These are phyloP conservation scores for Silvanus unidentatus DNA, from an alignment of 2,888 invertebrate genomes.

Conservation along the genomic window DNA sequence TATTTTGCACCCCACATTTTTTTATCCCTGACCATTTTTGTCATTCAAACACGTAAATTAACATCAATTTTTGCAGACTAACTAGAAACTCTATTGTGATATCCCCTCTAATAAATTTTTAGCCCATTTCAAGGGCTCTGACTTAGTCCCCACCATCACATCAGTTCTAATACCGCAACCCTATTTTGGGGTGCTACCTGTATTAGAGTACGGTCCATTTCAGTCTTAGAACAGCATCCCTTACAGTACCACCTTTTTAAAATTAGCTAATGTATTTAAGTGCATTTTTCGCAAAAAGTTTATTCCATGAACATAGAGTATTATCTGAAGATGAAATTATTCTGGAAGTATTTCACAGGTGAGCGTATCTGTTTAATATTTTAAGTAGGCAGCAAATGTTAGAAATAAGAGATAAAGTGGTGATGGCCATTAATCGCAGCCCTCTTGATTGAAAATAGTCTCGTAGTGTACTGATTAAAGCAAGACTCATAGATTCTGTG, in stretches of 20 bases:
- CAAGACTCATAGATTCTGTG: conserved; percentile 33
- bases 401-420: neutral
- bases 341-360: conserved; percentile 33
- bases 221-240: conserved; percentile 31
- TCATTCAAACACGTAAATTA: conserved; percentile 29
- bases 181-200: conserved; percentile 28
- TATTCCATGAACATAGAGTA: conserved; percentile 29
- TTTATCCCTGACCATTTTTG: conserved; percentile 15
- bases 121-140: neutral
- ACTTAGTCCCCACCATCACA: conserved; percentile 18
- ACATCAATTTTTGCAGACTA: conserved; percentile 34
- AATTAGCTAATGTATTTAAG: conserved; percentile 1
- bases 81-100: conserved; percentile 19
- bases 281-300: conserved; percentile 8
- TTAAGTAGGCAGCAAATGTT: neutral
- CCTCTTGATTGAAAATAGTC: conserved; percentile 46
- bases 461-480: conserved; percentile 38
- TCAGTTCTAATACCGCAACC: conserved; percentile 19
- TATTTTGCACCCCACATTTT: conserved; percentile 14
- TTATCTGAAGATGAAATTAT: conserved; percentile 34
- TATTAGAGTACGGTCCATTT: conserved; percentile 14
- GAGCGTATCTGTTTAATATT: conserved; percentile 17
- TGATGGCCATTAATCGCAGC: conserved; percentile 39
- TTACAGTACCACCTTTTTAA: conserved; percentile 7
- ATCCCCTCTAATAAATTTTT: conserved; percentile 2